Percentiles rank a stretch among this genome's conserved stretches.
phyloP scores from a whole-genome alignment of 2,113 vertebrate genomes.

The Anhinga anhinga region DNA sequence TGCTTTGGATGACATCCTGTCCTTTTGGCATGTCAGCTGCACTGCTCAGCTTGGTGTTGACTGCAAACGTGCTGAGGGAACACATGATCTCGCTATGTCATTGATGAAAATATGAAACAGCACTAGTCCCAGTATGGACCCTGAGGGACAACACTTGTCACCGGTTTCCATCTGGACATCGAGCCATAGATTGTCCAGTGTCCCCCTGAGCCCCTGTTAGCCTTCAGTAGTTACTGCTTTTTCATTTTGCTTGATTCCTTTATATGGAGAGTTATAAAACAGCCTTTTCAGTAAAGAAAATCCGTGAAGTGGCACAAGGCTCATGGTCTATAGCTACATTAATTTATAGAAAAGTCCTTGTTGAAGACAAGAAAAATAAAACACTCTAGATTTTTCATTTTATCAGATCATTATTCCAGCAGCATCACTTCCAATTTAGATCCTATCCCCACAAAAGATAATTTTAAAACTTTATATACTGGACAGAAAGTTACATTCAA shows the following conservation, averaged over 20 bases:
- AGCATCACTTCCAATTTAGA: neutral
- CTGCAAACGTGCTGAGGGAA: too few relatives aligned
- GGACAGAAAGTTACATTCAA: neutral
- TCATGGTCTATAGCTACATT: neutral
- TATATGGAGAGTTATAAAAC: neutral
- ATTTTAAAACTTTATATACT: neutral
- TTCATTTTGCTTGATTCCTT: neutral
- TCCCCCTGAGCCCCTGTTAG: neutral
- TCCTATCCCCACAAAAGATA: neutral
- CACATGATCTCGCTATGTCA: too few relatives aligned
- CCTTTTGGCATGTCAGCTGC: too few relatives aligned
- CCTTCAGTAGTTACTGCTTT: neutral
- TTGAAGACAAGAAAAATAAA: conserved; percentile 12
- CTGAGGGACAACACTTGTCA: too few relatives aligned
- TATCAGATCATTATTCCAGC: neutral
- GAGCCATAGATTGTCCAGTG: neutral
- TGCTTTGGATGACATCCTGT: too few relatives aligned
- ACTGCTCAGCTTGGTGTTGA: too few relatives aligned
- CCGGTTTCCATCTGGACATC: too few relatives aligned
- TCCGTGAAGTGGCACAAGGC: neutral
- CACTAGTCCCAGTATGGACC: too few relatives aligned
- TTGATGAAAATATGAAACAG: too few relatives aligned
- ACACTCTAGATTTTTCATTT: conserved; percentile 5
- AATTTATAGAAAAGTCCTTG: conserved; percentile 27
- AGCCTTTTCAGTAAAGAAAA: neutral